phyloP scores from a whole-genome alignment of 2,797 vertebrate genomes.

The Nyctibius grandis region DNA sequence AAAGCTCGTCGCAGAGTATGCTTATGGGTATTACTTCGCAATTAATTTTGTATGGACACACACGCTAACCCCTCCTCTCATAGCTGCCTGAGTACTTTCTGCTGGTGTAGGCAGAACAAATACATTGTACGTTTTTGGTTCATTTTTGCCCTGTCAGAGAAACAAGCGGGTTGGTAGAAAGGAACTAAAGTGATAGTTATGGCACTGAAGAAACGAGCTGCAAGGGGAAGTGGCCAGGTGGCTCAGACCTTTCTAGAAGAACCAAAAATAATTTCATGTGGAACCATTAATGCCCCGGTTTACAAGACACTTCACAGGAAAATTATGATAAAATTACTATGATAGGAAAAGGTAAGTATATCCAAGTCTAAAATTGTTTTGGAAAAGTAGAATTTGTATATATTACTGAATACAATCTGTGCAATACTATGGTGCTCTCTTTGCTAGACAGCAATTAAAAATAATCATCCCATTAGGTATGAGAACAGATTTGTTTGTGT shows the following conservation, averaged over 20 bases:
- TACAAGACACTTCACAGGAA: not conserved
- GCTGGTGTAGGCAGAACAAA: not conserved
- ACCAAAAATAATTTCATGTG: not conserved
- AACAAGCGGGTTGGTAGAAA: not conserved
- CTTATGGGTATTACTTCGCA: not conserved
- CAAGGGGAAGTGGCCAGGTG: not conserved
- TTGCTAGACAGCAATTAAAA: not conserved
- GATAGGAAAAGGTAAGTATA: not conserved
- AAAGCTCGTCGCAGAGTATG: constrained; percentile 10
- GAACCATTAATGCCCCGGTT: not conserved
- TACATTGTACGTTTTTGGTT: accelerated
- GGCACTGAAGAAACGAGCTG: not conserved
- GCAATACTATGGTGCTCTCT: not conserved
- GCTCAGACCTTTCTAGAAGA: not conserved
- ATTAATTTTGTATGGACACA: not conserved
- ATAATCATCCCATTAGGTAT: not conserved
- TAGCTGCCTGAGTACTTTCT: not conserved
- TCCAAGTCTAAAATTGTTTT: not conserved
- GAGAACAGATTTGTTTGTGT: not conserved
- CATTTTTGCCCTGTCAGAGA: not conserved
- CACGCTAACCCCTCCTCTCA: not conserved
- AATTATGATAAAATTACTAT: not conserved
- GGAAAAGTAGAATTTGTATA: not conserved
- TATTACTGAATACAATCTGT: not conserved
- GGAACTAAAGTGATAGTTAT: not conserved